Evolutionary conservation across 2,797 vertebrate genomes (phyloP), one percentile per base, ranked within the genome.

Genomic region (Helicolenus hilgendorfi): DNA sequence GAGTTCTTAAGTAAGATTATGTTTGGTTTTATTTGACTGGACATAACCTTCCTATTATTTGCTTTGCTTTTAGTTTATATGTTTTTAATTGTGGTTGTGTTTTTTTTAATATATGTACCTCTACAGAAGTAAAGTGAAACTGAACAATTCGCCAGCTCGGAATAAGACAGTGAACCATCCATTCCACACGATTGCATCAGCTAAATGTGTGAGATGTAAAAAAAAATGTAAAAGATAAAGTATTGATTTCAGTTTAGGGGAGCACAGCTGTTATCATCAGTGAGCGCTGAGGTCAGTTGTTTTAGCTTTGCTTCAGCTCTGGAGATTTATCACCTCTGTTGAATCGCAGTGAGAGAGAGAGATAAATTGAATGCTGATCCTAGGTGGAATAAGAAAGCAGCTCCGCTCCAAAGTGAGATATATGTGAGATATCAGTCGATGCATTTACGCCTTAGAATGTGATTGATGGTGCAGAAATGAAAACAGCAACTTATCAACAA

Each of bases 231-330:
- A 90, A 93, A 89, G 90, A 93, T 90, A 91, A 96, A 84, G 90
- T 89, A 94, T 96, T 90, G 95, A 95, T 95, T 96, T 93, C 86
- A 91, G 92, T 95, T 95, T 93, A 93, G 84, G 72, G 56, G 45
- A 55, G 81, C 73, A 0, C 75, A 59, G 89, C 87, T 77, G 87
- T 92, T 91, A 92, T 95, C 88, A 90, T 78, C 82, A 69, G 86
- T 55, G 88, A 86, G 84, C 58, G 86, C 92, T 88, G 91, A 92
- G 91, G 92, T 93, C 91, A 89, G 90, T 91, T 89, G 86, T 94
- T 94, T 91, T 76, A 93, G 92, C 89, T 89, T 82, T 45, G 87
- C 89, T 85, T 80, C 67, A 29, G 78, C 86, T 55, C 67, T 27
- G 77, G 82, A 90, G 92, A 94, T 94, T 95, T 89, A 94, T 95